Percentiles rank a stretch among this genome's conserved stretches.
These are phyloP conservation scores for Dicrostonyx torquatus DNA, from an alignment of 2,797 vertebrate genomes.

Conservation along the genomic window DNA sequence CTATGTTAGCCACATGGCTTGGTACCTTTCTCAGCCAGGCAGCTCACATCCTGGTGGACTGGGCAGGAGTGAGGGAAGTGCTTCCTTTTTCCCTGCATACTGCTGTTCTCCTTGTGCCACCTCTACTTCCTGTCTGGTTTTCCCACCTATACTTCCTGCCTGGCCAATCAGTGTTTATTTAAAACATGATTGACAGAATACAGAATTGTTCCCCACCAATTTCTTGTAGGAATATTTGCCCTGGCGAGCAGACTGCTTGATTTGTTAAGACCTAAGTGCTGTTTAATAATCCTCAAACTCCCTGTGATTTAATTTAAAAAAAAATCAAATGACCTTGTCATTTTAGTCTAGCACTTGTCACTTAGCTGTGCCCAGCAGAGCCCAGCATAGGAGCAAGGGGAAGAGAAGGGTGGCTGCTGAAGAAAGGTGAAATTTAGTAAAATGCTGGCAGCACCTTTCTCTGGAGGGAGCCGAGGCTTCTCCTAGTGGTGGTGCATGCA, in stretches of 20 bases:
- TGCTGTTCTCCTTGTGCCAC: too few relatives aligned
- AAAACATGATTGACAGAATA: too few relatives aligned
- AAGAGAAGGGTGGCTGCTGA: constrained; percentile 11
- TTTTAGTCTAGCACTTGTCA: background rate
- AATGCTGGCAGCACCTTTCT: background rate
- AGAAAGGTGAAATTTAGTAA: constrained; percentile 10
- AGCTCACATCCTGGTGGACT: too few relatives aligned
- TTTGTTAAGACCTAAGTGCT: constrained; percentile 47
- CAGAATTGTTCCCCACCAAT: too few relatives aligned
- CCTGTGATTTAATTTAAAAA: background rate
- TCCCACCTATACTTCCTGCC: too few relatives aligned
- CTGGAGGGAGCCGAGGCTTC: background rate
- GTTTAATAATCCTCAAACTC: constrained; percentile 46
- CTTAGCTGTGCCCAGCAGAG: background rate
- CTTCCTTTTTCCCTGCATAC: too few relatives aligned
- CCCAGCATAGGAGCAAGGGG: background rate
- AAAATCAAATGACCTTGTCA: background rate
- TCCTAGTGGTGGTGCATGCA: background rate
- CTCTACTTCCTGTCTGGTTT: too few relatives aligned
- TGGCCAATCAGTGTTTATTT: too few relatives aligned
- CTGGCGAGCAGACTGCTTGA: constrained; percentile 27
- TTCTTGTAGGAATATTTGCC: background rate
- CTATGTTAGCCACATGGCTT: too few relatives aligned
- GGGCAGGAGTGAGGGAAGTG: too few relatives aligned
- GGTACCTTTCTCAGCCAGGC: too few relatives aligned